These are phyloP conservation scores for Drosophila carrolli DNA, from an alignment of 1,140 invertebrate species.

Conservation along the genomic window DNA sequence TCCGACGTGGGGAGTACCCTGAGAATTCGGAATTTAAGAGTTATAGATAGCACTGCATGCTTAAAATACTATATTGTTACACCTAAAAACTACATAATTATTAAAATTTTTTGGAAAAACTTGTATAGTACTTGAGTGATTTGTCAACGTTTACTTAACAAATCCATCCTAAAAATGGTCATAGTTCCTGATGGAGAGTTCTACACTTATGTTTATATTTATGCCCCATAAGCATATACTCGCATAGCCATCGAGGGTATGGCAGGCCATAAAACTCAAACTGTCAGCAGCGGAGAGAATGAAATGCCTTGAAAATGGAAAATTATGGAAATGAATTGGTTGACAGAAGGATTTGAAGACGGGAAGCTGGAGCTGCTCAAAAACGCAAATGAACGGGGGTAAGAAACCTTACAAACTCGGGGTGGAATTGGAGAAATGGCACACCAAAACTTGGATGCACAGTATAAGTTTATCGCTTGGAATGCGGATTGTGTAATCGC, in stretches of 20 bases:
- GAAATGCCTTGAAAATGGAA: constrained; percentile 41
- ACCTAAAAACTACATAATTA: no score
- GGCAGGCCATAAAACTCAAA: constrained; percentile 12
- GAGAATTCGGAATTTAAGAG: not conserved
- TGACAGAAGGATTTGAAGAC: not conserved
- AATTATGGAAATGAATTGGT: constrained; percentile 48
- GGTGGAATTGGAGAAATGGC: not conserved
- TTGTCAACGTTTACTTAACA: no score
- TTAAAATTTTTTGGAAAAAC: no score
- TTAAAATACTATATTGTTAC: no score
- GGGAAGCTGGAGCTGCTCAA: not conserved
- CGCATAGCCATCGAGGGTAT: constrained; percentile 12
- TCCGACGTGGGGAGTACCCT: not conserved
- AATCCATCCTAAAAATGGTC: no score
- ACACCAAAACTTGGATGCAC: not conserved
- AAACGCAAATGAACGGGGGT: not conserved
- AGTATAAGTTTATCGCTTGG: no score
- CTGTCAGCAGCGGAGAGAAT: constrained; percentile 19
- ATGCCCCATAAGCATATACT: not conserved
- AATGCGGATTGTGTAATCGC: constrained; percentile 4
- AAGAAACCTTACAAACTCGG: not conserved
- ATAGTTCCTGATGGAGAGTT: no score
- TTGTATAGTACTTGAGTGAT: no score
- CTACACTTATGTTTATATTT: not conserved
- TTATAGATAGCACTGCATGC: no score